These are phyloP conservation scores for Pipistrellus pipistrellus DNA, from an alignment of 2,797 vertebrate genomes.

Conservation along the genomic window DNA sequence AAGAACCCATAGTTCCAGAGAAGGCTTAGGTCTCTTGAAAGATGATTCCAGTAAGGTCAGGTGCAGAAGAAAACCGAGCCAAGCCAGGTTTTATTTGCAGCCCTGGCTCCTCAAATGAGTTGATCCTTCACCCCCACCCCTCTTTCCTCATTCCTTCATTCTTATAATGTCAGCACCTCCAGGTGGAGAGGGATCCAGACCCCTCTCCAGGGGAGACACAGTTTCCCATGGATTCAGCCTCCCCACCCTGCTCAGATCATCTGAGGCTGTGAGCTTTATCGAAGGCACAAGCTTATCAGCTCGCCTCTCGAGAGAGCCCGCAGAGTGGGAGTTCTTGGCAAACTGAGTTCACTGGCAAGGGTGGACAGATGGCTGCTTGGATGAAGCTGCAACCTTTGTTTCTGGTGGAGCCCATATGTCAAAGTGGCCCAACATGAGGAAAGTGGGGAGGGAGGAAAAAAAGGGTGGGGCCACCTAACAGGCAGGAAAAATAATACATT, in stretches of 20 bases:
- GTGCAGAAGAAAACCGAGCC: not conserved
- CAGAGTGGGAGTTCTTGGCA: constrained; percentile 72
- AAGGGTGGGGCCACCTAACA: not conserved
- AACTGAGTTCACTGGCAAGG: constrained; percentile 66
- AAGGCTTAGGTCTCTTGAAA: not conserved
- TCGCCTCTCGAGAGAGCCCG: constrained; percentile 8
- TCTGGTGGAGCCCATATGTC: constrained; percentile 64
- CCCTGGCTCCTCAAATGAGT: constrained; percentile 31
- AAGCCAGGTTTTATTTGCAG: constrained; percentile 32
- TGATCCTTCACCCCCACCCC: not conserved
- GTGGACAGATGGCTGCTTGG: constrained; percentile 73
- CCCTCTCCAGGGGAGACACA: not conserved
- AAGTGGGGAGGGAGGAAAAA: not conserved
- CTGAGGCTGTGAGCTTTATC: constrained; percentile 27
- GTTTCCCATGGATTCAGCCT: not conserved
- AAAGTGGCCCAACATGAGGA: constrained; percentile 31
- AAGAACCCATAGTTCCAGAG: not conserved
- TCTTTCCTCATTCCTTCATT: not conserved
- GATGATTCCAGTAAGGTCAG: not conserved
- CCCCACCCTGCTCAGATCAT: not conserved
- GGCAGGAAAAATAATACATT: not conserved
- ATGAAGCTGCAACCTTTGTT: constrained; percentile 72
- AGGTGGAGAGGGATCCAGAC: not conserved
- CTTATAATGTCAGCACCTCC: constrained; percentile 30
- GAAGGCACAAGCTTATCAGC: constrained; percentile 55